Percentiles rank a stretch among this genome's conserved stretches.
These are phyloP conservation scores for Brachionus manjavacas DNA, from an alignment of 1,140 invertebrate species.

Conservation along the genomic window DNA sequence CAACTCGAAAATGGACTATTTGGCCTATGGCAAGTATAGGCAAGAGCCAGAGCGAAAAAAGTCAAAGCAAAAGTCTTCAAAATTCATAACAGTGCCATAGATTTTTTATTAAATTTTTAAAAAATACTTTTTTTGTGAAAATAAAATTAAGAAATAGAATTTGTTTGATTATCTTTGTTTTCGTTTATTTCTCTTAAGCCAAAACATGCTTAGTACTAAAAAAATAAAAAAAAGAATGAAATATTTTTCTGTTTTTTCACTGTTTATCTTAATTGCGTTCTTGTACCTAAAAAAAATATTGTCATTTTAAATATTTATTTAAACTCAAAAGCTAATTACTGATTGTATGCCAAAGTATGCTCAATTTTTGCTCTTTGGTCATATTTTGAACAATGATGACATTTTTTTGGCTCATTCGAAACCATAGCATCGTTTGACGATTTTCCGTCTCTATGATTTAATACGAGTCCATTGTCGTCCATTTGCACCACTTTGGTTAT, in stretches of 20 bases:
- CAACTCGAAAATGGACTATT: neutral
- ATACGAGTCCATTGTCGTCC: neutral
- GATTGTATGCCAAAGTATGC: neutral
- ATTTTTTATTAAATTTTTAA: neutral
- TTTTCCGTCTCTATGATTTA: neutral
- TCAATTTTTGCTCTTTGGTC: neutral
- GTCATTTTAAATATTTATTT: neutral
- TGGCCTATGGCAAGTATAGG: neutral
- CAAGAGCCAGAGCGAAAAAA: neutral
- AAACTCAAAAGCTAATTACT: neutral
- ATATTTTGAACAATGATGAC: neutral
- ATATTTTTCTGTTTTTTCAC: neutral
- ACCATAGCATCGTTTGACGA: neutral
- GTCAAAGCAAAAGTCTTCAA: neutral
- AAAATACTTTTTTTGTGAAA: neutral
- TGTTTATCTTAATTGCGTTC: neutral
- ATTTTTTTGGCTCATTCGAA: neutral
- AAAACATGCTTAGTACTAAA: conserved; percentile 22
- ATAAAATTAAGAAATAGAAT: neutral
- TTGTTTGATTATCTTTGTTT: neutral
- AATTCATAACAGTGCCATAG: conserved; percentile 24
- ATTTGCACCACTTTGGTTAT: neutral
- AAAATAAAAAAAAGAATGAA: conserved; percentile 12
- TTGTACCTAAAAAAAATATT: neutral
- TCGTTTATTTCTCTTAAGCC: neutral